Evolutionary conservation across 2,113 vertebrate species (phyloP).

Genomic region (Pelobates fuscus): DNA sequence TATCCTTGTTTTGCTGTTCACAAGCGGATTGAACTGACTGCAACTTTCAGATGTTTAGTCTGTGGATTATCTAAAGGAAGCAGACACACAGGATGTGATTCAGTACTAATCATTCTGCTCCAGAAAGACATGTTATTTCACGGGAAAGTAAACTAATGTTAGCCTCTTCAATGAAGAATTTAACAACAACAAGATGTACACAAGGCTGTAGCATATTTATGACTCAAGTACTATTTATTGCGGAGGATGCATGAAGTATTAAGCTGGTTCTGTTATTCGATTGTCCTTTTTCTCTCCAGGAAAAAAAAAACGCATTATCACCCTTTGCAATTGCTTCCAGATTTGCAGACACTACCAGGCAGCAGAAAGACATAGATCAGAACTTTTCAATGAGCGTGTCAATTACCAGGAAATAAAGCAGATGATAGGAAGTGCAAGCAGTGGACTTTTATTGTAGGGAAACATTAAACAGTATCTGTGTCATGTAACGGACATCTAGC

Average conservation of each 20-base stretch:
- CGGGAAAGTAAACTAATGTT: conserved; percentile 28
- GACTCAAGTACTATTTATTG: conserved; percentile 5
- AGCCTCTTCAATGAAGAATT: conserved; percentile 1
- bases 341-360: not conserved
- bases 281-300: not conserved
- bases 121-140: conserved; percentile 38
- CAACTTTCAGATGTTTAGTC: conserved; percentile 45
- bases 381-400: conserved; percentile 20
- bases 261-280: not conserved
- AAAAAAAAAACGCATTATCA: not conserved
- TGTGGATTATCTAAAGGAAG: conserved; percentile 46
- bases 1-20: conserved; percentile 1
- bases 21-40: conserved; percentile 29
- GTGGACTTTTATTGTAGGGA: not conserved
- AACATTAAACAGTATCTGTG: no score
- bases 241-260: not conserved
- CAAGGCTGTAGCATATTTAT: conserved; percentile 3
- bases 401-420: conserved; percentile 28
- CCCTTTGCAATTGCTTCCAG: conserved; percentile 1
- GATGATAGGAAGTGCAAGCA: not conserved
- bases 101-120: conserved; percentile 38
- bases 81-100: conserved; percentile 49
- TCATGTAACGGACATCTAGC: no score
- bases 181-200: conserved; percentile 17
- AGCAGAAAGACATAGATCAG: conserved; percentile 23